phyloP scores from a whole-genome alignment of 2,113 vertebrate genomes.

The Nymphicus hollandicus region DNA sequence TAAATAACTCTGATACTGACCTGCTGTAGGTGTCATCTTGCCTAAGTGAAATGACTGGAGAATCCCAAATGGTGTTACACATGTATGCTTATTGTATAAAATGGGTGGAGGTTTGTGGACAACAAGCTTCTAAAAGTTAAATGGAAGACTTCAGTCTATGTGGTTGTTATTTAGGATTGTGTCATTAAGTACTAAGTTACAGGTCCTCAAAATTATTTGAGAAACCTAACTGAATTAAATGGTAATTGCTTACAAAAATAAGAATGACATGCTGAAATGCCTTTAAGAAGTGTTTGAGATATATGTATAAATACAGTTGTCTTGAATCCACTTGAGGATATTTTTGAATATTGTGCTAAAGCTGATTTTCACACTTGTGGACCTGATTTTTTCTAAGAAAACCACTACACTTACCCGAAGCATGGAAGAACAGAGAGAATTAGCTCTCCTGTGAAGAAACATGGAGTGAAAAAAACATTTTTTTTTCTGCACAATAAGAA shows the following conservation, averaged over 20 bases:
- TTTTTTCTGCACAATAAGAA: neutral
- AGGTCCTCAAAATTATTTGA: neutral
- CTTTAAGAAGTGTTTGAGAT: neutral
- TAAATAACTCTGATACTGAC: neutral
- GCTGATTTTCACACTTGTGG: neutral
- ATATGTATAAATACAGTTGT: neutral
- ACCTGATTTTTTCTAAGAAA: neutral
- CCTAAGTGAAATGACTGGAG: neutral
- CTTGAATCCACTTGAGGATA: neutral
- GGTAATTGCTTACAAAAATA: neutral
- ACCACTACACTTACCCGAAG: neutral
- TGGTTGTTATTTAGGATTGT: neutral
- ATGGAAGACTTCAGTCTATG: neutral
- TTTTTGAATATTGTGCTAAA: neutral
- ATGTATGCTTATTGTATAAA: neutral
- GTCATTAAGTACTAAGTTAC: neutral
- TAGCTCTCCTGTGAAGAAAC: neutral
- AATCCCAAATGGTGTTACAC: neutral
- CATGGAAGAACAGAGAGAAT: neutral
- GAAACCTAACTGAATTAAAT: neutral
- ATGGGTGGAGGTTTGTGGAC: neutral
- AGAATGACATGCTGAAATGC: neutral
- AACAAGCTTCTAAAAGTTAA: neutral
- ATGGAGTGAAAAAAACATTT: rapidly evolving
- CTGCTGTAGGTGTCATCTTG: neutral